Conservation (phyloP, 2,113 vertebrate genomes). For the Silurus asotus region DNA sequence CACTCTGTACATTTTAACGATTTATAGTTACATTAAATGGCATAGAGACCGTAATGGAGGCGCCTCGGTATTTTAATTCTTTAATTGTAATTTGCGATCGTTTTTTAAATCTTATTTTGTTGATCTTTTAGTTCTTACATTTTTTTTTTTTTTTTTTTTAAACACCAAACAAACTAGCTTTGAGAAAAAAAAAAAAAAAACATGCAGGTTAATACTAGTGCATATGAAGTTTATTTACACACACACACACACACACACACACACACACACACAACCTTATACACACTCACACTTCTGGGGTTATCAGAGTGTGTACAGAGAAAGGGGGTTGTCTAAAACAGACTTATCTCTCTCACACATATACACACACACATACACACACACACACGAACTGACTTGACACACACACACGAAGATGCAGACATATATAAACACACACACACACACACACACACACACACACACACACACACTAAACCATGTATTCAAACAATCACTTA, state of each 20-base stretch:
- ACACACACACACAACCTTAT: conserved; percentile 8
- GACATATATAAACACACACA: not conserved
- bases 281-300: not conserved
- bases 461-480: not conserved
- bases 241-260: not conserved
- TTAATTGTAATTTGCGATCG: not conserved
- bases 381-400: no score
- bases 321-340: not conserved
- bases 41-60: not conserved
- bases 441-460: not conserved
- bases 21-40: not conserved
- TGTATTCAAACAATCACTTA: not conserved
- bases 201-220: no score
- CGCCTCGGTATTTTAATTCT: not conserved
- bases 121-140: not conserved
- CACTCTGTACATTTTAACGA: not conserved
- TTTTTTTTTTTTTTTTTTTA: no score
- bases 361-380: not conserved
- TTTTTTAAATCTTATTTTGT: not conserved
- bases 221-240: no score
- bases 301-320: conserved; percentile 9
- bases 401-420: not conserved
- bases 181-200: not conserved
- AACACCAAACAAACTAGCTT: not conserved
- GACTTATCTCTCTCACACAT: not conserved